Evolutionary conservation across 2,797 vertebrate species (phyloP).

Genomic region (Coendou prehensilis): DNA sequence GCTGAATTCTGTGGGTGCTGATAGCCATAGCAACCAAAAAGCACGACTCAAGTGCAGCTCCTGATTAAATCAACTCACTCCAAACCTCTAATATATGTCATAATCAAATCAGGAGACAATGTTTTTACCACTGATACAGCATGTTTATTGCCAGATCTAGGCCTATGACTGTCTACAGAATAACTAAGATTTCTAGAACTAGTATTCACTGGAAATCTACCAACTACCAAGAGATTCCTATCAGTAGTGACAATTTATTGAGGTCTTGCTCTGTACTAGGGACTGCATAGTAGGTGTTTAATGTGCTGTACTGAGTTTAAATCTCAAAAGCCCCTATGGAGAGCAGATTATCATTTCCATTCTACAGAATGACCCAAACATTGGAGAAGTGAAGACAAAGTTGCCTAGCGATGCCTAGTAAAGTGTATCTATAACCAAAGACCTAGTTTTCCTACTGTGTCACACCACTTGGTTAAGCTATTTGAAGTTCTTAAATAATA

Average conservation of each 20-base stretch:
- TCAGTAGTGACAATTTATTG: neutral
- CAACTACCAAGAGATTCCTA: neutral
- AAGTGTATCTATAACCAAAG: neutral
- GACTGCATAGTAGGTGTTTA: neutral
- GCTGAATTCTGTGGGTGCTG: neutral
- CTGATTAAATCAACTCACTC: neutral
- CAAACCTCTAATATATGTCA: neutral
- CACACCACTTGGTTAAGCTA: neutral
- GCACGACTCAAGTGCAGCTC: neutral
- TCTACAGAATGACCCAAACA: neutral
- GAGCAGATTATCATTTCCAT: neutral
- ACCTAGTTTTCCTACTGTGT: neutral
- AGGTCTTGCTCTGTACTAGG: neutral
- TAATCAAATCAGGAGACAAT: neutral
- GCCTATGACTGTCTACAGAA: neutral
- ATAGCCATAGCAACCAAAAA: neutral
- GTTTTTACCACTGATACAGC: conserved; percentile 3
- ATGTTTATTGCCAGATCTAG: neutral
- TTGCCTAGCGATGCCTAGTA: neutral
- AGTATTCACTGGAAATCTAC: conserved; percentile 44
- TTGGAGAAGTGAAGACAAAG: neutral
- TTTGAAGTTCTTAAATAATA: conserved; percentile 47
- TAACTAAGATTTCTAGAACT: conserved; percentile 14
- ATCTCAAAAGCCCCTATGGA: neutral
- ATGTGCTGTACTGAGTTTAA: neutral